phyloP scores from a whole-genome alignment of 2,113 vertebrate species.

The Catharus minimus region DNA sequence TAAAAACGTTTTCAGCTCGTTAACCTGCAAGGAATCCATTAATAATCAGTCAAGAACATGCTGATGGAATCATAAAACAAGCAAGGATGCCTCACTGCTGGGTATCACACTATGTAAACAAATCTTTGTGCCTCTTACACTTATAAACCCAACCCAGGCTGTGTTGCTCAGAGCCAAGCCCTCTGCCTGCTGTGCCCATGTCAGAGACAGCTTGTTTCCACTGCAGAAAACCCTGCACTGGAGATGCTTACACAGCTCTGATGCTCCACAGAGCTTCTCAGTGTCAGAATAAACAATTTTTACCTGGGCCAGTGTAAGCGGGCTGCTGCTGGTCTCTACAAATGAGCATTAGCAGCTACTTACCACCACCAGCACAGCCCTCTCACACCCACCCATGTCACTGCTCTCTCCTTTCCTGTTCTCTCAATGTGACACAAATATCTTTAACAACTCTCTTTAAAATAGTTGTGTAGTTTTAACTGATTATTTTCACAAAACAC shows the following conservation, averaged over 20 bases:
- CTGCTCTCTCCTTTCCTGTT: background rate
- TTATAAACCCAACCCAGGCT: background rate
- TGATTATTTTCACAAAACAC: background rate
- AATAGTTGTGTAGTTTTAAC: background rate
- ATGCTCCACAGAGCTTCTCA: background rate
- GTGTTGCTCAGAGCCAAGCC: background rate
- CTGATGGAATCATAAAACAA: background rate
- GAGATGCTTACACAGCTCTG: background rate
- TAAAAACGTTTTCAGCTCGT: background rate
- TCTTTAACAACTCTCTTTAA: background rate
- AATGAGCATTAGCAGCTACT: background rate
- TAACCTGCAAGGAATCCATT: background rate
- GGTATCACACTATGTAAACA: background rate
- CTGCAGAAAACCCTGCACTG: background rate
- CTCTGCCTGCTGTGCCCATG: background rate
- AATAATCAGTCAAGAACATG: background rate
- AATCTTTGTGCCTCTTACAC: background rate
- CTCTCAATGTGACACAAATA: background rate
- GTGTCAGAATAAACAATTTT: background rate
- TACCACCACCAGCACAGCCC: background rate
- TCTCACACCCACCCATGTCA: fast-evolving
- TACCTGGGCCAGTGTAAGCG: background rate
- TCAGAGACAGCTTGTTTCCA: background rate
- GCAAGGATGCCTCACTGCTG: background rate
- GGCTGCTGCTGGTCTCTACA: background rate